A percentile compares a stretch with the other conserved stretches of the same genome.
These are phyloP conservation scores for Mechanitis mazaeus DNA, from an alignment of 2,888 invertebrate genomes.

Conservation along the genomic window DNA sequence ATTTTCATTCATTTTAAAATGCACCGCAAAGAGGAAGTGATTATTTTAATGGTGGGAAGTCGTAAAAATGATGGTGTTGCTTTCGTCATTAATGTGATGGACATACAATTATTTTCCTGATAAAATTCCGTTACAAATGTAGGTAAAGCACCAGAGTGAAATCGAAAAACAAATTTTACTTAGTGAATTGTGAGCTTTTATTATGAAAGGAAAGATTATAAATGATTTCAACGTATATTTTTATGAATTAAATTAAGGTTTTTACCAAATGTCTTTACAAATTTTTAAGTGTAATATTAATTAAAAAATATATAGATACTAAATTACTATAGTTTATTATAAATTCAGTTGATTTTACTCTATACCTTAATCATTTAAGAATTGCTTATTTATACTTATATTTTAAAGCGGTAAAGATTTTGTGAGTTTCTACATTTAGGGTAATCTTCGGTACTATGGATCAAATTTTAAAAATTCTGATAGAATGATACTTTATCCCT, in stretches of 20 bases:
- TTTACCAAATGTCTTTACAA: neutral
- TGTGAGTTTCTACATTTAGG: too few species aligned
- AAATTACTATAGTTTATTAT: neutral
- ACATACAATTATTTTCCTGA: slow-evolving; percentile 49
- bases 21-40: slow-evolving; percentile 58
- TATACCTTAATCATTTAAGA: too few species aligned
- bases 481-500: too few species aligned
- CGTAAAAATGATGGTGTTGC: slow-evolving; percentile 55
- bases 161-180: slow-evolving; percentile 4
- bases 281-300: neutral
- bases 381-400: too few species aligned
- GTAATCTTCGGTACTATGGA: too few species aligned
- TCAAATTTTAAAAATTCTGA: too few species aligned
- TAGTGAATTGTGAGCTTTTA: slow-evolving; percentile 21
- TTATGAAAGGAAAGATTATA: slow-evolving; percentile 1
- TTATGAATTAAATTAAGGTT: neutral
- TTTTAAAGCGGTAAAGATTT: too few species aligned
- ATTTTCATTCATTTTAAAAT: slow-evolving; percentile 44
- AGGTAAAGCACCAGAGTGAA: slow-evolving; percentile 28
- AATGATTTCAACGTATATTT: neutral
- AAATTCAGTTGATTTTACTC: too few species aligned
- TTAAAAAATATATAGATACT: neutral
- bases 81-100: slow-evolving; percentile 64
- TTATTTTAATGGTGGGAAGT: slow-evolving; percentile 70
- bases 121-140: slow-evolving; percentile 36